Percentiles rank a stretch among this genome's conserved stretches.
phyloP scores from a whole-genome alignment of 2,888 invertebrate species.

The Brachylomia viminalis region DNA sequence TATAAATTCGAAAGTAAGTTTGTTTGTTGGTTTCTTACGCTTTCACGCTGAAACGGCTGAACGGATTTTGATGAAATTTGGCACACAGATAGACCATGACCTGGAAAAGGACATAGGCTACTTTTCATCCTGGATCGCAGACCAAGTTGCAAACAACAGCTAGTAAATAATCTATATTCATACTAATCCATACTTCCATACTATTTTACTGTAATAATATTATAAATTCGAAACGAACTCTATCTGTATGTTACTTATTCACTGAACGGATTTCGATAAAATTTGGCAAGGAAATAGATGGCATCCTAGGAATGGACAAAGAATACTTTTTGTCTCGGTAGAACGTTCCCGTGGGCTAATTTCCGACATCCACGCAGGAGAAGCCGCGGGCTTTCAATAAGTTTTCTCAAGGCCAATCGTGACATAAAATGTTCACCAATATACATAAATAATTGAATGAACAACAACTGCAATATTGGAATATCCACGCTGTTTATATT shows the following conservation, averaged over 20 bases:
- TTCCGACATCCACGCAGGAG: background rate
- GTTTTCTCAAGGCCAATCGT: background rate
- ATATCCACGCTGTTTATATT: background rate
- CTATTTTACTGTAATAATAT: too few relatives aligned
- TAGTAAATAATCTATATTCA: background rate
- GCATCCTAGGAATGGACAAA: background rate
- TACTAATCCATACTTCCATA: too few relatives aligned
- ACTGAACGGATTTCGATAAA: background rate
- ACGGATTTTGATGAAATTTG: too few relatives aligned
- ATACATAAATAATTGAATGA: background rate
- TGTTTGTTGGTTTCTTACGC: too few relatives aligned
- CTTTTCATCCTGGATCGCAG: too few relatives aligned
- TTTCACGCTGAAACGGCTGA: too few relatives aligned
- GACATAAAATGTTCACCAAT: background rate
- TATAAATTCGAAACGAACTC: background rate
- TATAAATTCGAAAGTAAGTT: too few relatives aligned
- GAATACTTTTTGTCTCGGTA: background rate
- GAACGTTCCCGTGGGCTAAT: background rate
- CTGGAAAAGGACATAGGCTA: too few relatives aligned
- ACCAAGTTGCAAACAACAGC: too few relatives aligned
- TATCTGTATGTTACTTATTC: background rate
- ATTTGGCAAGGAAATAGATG: background rate
- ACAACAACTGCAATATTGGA: background rate
- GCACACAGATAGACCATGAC: too few relatives aligned
- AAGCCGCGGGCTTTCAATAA: background rate